phyloP scores from a whole-genome alignment of 2,113 vertebrate species.

The Phrynocephalus versicolor region DNA sequence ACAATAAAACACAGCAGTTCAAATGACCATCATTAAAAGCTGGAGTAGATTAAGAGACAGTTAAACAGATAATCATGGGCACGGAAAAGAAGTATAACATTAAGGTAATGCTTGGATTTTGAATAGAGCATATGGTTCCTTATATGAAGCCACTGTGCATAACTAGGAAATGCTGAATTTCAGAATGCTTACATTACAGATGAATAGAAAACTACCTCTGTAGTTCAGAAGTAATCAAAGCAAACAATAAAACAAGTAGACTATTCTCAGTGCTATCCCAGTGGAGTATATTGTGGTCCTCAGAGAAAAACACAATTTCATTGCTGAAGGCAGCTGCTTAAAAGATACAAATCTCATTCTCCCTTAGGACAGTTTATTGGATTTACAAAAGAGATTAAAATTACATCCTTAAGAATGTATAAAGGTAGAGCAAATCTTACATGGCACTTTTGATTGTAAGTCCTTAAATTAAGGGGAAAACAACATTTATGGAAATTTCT shows the following conservation, averaged over 20 bases:
- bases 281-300: constrained; percentile 17
- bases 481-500: neutral
- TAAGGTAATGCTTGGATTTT: neutral
- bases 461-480: neutral
- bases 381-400: constrained; percentile 31
- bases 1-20: neutral
- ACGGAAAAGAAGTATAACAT: neutral
- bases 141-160: neutral
- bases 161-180: neutral
- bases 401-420: neutral
- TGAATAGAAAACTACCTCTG: neutral
- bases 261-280: constrained; percentile 13
- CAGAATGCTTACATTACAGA: constrained; percentile 10
- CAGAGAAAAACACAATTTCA: constrained; percentile 10
- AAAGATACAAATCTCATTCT: constrained; percentile 28
- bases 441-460: neutral
- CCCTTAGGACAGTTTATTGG: constrained; percentile 18
- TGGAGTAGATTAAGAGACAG: neutral
- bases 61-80: neutral
- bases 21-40: neutral
- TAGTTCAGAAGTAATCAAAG: constrained; percentile 10
- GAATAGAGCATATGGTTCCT: neutral
- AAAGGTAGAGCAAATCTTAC: constrained; percentile 16
- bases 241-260: constrained; percentile 17
- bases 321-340: constrained; percentile 23